Evolutionary conservation across 2,888 invertebrate genomes (phyloP).

Genomic region (Drosophila barbarae): DNA sequence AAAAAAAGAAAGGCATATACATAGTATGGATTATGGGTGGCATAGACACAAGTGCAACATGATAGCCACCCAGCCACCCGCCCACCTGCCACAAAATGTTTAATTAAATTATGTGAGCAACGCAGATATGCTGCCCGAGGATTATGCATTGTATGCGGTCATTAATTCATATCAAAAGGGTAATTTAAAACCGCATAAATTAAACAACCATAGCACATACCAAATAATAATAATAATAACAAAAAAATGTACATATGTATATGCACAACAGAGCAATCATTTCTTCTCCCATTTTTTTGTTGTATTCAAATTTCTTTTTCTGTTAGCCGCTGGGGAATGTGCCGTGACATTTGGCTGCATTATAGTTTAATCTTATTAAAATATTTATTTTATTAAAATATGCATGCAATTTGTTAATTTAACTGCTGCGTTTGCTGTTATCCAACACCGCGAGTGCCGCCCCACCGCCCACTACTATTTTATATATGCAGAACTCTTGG

Average conservation of each 20-base stretch:
- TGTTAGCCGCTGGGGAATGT: conserved; percentile 63
- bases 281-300: conserved; percentile 16
- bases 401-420: conserved; percentile 77
- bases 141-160: conserved; percentile 49
- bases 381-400: conserved; percentile 75
- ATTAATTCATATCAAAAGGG: conserved; percentile 73
- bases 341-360: conserved; percentile 69
- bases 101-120: conserved; percentile 58
- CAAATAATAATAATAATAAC: conserved; percentile 22
- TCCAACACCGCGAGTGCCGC: conserved; percentile 18
- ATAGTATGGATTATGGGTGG: neutral
- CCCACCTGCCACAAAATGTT: conserved; percentile 37
- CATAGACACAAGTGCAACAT: conserved; percentile 30
- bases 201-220: conserved; percentile 45
- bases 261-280: conserved; percentile 19
- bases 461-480: conserved; percentile 30
- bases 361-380: conserved; percentile 76
- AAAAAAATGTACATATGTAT: conserved; percentile 6
- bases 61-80: conserved; percentile 15
- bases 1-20: conserved; percentile 37
- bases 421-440: conserved; percentile 72
- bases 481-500: conserved; percentile 55
- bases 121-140: conserved; percentile 30
- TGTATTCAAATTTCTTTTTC: conserved; percentile 40
- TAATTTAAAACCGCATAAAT: conserved; percentile 75